These are phyloP conservation scores for Temnothorax nylanderi DNA, from an alignment of 1,140 invertebrate species.

Conservation along the genomic window DNA sequence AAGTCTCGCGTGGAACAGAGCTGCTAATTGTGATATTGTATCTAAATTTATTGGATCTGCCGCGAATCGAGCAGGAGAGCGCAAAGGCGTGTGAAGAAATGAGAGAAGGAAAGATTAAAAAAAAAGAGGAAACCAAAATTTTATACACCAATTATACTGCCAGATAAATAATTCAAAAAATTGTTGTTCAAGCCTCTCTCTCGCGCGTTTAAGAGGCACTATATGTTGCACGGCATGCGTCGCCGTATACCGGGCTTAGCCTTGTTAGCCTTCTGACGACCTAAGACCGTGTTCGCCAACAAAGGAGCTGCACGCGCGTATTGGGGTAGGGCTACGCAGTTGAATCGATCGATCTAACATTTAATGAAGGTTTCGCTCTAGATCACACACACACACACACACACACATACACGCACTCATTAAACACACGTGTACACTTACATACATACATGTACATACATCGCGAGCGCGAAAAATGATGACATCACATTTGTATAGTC, in stretches of 20 bases:
- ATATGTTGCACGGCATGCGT: constrained; percentile 48
- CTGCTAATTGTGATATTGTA: constrained; percentile 82
- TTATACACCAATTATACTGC: constrained; percentile 81
- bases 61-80: constrained; percentile 65
- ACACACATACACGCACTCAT: not conserved
- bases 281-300: constrained; percentile 66
- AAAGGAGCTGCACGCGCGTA: constrained; percentile 57
- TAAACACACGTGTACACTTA: not conserved
- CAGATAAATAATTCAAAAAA: constrained; percentile 71
- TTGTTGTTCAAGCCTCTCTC: constrained; percentile 52
- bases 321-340: constrained; percentile 65
- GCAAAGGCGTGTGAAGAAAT: constrained; percentile 21
- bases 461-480: constrained; percentile 5
- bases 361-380: constrained; percentile 38
- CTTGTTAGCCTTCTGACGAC: constrained; percentile 64
- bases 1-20: constrained; percentile 71
- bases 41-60: constrained; percentile 80
- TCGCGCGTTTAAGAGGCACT: constrained; percentile 40
- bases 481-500: constrained; percentile 24
- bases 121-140: constrained; percentile 71
- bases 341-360: constrained; percentile 73
- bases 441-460: not conserved
- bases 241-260: constrained; percentile 56
- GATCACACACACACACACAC: not conserved
- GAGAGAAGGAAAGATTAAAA: constrained; percentile 27